These are phyloP conservation scores for Ornithorhynchus anatinus DNA, from an alignment of 2,113 vertebrate genomes.

Conservation along the genomic window DNA sequence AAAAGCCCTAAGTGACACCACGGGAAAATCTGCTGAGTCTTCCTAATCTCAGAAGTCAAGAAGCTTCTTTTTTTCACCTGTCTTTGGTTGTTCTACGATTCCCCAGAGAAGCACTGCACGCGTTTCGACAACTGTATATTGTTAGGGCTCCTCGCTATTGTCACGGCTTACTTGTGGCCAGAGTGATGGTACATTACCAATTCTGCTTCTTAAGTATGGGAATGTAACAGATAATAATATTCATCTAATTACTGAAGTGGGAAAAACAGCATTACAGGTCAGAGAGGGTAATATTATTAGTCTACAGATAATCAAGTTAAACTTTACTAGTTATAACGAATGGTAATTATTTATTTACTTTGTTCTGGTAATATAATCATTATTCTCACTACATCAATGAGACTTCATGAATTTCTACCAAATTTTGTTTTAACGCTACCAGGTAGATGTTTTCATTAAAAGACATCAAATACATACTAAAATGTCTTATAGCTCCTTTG, in stretches of 20 bases:
- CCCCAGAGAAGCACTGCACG: constrained; percentile 6
- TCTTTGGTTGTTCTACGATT: constrained; percentile 18
- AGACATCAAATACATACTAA: constrained; percentile 13
- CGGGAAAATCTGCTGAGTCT: constrained; percentile 39
- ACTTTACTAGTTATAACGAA: constrained; percentile 13
- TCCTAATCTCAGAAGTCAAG: constrained; percentile 14
- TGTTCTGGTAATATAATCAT: constrained; percentile 5
- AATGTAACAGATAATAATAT: constrained; percentile 24
- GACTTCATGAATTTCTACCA: constrained; percentile 10
- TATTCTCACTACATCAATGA: neutral
- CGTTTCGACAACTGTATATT: constrained; percentile 35
- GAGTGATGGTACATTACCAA: neutral
- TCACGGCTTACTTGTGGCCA: neutral
- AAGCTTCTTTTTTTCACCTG: constrained; percentile 17
- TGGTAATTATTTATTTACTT: constrained; percentile 19
- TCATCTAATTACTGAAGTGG: neutral
- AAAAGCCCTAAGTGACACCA: constrained; percentile 33
- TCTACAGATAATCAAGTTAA: constrained; percentile 35
- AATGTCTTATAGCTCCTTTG: neutral
- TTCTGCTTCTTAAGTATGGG: constrained; percentile 2
- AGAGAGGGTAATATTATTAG: constrained; percentile 11
- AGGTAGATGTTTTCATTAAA: neutral
- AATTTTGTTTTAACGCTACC: no score
- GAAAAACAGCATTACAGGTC: neutral
- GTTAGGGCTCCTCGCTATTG: neutral